Base-by-base conservation (phyloP, 2,888 invertebrate species). In the Chalcosyrphus nemorum region DNA sequence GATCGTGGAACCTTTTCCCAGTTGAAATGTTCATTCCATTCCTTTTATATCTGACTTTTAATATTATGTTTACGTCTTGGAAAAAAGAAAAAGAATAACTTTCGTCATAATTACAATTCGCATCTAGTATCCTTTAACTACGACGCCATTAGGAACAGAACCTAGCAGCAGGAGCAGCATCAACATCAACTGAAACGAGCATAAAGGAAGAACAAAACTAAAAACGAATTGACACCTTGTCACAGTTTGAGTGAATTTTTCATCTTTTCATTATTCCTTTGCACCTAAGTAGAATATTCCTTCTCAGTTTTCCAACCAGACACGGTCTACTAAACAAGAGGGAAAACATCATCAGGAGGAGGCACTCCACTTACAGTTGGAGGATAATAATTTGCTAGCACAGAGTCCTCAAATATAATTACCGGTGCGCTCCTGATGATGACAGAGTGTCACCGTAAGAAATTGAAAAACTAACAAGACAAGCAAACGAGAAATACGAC, bases 301-400 rank as follows among this genome's bases (percentile, higher is more conserved):
- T 52, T 6, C 1, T 52, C 45, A 43, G 43, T 45, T 27, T 70
- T 61, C 43, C n/a, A 57, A 29, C 24, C 21, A 24, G 56, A 47
- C 52, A 54, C 45, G 61, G 70, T 77, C 77, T 54, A 38, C 43
- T 77, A 29, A 77, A 56, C 45, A 63, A 27, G 38, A 45, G n/a
- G n/a, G 54, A 45, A 56, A 19, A 61, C 56, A 52, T 61, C 76
- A 70, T 63, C 61, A 52, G 45, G 41, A 45, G 21, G n/a, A n/a
- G n/a, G n/a, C n/a, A 47, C 21, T 32, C 32, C 24, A 38, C n/a
- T n/a, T n/a, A n/a, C n/a, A n/a, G 45, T 43, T 57, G 1, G 13
- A 47, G 38, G 17, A 75, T 57, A 66, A 66, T 66, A 66, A 66
- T 66, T 75, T 75, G 24, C 75, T 66, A 52, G 32, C 52, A 68